Base-by-base conservation (phyloP, 2,888 invertebrate species). In the Lasioglossum villosulum region DNA sequence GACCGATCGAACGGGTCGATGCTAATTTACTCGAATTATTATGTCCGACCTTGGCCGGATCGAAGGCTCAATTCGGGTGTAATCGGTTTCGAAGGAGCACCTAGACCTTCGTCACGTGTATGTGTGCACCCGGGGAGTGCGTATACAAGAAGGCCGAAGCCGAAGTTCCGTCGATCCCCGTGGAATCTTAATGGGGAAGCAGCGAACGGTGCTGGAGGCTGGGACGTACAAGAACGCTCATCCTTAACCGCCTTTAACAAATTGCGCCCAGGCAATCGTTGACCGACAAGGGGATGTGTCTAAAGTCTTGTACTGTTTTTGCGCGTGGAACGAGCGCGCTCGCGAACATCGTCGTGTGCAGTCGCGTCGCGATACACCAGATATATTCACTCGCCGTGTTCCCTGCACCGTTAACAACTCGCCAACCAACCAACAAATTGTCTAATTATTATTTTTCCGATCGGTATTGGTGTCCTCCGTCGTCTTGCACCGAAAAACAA, bases 221-320 rank as follows among this genome's bases (percentile, higher is more conserved):
- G 88, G 83, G 83, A 90, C 90, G 90, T 83, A 90, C 83, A 91
- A 91, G 91, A 91, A 91, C 90, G 77, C 88, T 90, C 89, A 78
- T 91, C 89, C 91, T 91, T 91, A 91, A 91, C 90, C 89, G 86
- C 89, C 90, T 90, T 90, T 90, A 90, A 91, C 90, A 91, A 91
- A 91, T 91, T 91, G 88, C 90, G 75, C 76, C 71, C 86, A 86
- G 78, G 83, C 88, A 90, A 90, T 90, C 90, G 90, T 90, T 88
- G 89, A 90, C 86, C 90, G 86, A 85, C 88, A 84, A 81, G 84
- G 73, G 81, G 83, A 85, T 83, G 84, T 68, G 89, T 89, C 90
- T 85, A 83, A 84, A 75, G 82, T 87, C 84, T 81, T 82, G 82
- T 83, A 83, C 68, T 56, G 90, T 90, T 90, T 90, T 90, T 90